Base-by-base conservation (phyloP, 1,140 invertebrate genomes). In the Macrosteles quadrilineatus region DNA sequence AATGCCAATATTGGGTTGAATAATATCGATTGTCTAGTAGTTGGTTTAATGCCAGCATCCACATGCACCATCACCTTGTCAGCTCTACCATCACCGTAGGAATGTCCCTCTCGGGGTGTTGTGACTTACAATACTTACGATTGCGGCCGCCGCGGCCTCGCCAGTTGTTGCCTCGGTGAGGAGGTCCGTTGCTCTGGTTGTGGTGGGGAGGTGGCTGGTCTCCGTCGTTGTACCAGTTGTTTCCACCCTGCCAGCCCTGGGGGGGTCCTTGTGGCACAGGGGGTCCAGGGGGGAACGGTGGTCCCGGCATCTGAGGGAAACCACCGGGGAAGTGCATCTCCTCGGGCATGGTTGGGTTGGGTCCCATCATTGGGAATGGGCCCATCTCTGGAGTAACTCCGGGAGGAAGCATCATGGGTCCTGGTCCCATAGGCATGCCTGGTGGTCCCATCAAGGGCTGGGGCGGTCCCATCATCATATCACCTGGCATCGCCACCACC, bases 141-240 rank as follows among this genome's bases (percentile, higher is more conserved):
- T 59, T 59, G 21, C 68, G 62, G 19, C 68, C 65, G 1, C 64
- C 64, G 19, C 72, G 43, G 19, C 55, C 43, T 21, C 67, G 57
- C 32, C 70, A 55, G 32, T 68, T 65, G 29, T 47, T 45, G 11
- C 50, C 36, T 2, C 59, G 47, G n/a, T n/a, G n/a, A n/a, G n/a
- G n/a, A n/a, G n/a, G n/a, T n/a, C n/a, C n/a, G n/a, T n/a, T n/a
- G 27, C 40, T 43, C 30, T 69, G 59, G 29, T 70, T 17, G n/a
- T 70, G 55, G 27, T 70, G 62, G 47, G 32, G 32, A 19, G 17
- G 25, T 29, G 14, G 43, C 23, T 36, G 40, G n/a, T 43, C 29
- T 17, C 25, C n/a, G 19, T 11, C 27, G 29, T 21, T 36, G 59
- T 50, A 27, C 69, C 31, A 27, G 25, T 3, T 53, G 21, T 25